Conservation (phyloP, 2,797 vertebrate species). For the Prionace glauca region DNA sequence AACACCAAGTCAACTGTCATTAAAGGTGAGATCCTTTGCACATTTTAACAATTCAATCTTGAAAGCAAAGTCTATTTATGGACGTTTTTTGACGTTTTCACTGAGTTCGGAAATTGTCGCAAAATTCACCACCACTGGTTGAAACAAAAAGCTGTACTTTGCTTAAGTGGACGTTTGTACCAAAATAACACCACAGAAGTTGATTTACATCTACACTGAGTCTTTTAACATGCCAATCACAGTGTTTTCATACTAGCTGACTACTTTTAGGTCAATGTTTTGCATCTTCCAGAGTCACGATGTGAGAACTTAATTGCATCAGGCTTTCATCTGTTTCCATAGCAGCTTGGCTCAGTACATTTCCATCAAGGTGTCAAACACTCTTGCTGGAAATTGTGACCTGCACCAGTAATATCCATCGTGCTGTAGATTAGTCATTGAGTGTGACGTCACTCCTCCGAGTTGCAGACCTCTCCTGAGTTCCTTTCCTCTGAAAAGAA, state of each 20-base stretch:
- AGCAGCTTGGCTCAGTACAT: conserved; percentile 43
- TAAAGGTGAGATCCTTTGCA: not conserved
- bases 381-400: conserved; percentile 42
- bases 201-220: not conserved
- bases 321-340: conserved; percentile 43
- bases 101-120: not conserved
- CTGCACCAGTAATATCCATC: conserved; percentile 40
- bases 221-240: not conserved
- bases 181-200: not conserved
- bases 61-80: not conserved
- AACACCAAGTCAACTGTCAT: not conserved
- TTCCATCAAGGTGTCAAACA: conserved; percentile 41
- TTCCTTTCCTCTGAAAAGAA: conserved; percentile 14
- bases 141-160: not conserved
- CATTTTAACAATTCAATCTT: not conserved
- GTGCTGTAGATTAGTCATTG: conserved; percentile 40
- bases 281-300: not conserved
- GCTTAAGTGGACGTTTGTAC: not conserved
- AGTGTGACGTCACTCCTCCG: conserved; percentile 36
- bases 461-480: conserved; percentile 36
- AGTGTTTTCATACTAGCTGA: not conserved
- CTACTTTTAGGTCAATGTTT: not conserved
- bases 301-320: conserved; percentile 38
- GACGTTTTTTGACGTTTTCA: not conserved
- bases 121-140: not conserved